Evolutionary conservation across 2,797 vertebrate genomes (phyloP), one percentile per base, ranked within the genome.

Genomic region (Clangula hyemalis): DNA sequence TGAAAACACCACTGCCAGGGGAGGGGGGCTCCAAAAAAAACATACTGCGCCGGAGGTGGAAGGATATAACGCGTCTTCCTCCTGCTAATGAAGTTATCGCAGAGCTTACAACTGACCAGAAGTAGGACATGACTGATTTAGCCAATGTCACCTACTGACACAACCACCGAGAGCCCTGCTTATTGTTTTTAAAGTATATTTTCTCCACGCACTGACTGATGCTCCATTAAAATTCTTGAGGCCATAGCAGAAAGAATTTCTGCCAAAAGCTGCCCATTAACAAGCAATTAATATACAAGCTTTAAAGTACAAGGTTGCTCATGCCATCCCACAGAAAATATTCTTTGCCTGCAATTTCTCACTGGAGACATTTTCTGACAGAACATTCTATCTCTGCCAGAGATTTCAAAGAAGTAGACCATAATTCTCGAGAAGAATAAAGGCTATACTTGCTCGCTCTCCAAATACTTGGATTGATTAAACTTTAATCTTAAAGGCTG

Each of bases 191-290:
- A 58, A 74, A 81, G 36, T 53, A 25, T 77, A 64, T 95, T 91
- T 87, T 89, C 76, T 81, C 39, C 32, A 10, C 70, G 77, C 28
- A 3, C 65, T 65, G 61, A 56, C 80, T 75, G 87, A 78, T 58
- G 66, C 62, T 20, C 85, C 77, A 84, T 92, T 94, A 90, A 81
- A 90, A 96, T 96, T 95, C 92, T 74, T 75, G 66, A 94, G 90
- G 83, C 80, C 66, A 45, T 51, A 85, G 47, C 92, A 81, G 74
- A 65, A 86, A 65, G 78, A 84, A 75, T 69, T 65, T 38, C 91
- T 95, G 94, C 87, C 93, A 94, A 83, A 82, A 82, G 79, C 85
- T 95, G 75, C 77, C 92, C 94, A 90, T 96, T 94, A 96, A 72
- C 70, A 69, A 93, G 80, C 88, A 96, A 95, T 94, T 95, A 95